Evolutionary conservation across 2,113 vertebrate species (phyloP), one percentile per base, ranked within the genome.

Genomic region (Nothobranchius kuhntae): DNA sequence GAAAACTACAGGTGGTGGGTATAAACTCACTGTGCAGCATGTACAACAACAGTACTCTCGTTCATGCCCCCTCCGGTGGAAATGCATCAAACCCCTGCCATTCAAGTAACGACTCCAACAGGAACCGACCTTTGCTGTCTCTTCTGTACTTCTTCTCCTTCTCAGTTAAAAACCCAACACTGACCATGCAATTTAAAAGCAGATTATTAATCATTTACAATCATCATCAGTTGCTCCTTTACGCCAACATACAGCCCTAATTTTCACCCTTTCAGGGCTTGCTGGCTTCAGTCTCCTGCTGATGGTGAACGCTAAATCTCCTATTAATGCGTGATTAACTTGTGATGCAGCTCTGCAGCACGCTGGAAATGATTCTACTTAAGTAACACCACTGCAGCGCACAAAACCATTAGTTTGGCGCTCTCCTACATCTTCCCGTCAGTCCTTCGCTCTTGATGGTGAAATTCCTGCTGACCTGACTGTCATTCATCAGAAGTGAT

Each of bases 241-340:
- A 56, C 45, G 40, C 9, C 46, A 53, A 67, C 42, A 56, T 46
- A 30, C 44, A 59, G 47, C 51, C 21, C 38, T 10, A 42, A 64
- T 69, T 67, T 36, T 56, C 52, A 59, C 57, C 52, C 66, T 70
- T 76, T 80, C 66, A 73, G 68, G 63, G 74, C 75, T 83, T 85
- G 83, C 74, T 85, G 80, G 71, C 69, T 89, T 64, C 77, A 62
- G 67, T 76, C 68, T 45, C 68, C 56, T 48, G 56, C 77, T 84
- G 88, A 85, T 78, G 83, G 61, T 63, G 66, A 80, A 82, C 46
- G 71, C 70, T 78, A 75, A 87, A 87, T 82, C 78, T 82, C 82
- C 83, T 82, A 84, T 89, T 90, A 87, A 89, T 77, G 82, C 86
- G 77, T 82, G 84, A 89, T 89, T 90, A 91, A 86, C 89, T 82